Conservation (phyloP, 2,797 vertebrate genomes). For the Aphelocoma californica region DNA sequence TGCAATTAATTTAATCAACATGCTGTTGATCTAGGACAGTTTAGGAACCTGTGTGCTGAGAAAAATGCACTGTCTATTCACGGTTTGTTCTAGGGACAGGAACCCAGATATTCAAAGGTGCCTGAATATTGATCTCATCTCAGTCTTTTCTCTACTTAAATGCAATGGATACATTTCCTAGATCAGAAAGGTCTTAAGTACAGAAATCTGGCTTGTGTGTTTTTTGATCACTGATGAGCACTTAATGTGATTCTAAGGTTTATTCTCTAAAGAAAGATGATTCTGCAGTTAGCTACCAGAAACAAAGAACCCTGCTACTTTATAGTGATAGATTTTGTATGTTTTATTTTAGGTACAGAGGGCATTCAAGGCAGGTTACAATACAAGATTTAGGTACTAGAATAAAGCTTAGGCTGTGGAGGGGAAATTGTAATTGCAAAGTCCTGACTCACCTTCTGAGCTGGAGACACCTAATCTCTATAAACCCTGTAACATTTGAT, state of each 20-base stretch:
- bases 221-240: background rate
- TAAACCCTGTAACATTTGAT: slow-evolving; percentile 46
- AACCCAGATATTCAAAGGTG: background rate
- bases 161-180: background rate
- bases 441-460: slow-evolving; percentile 47
- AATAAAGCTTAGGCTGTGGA: background rate
- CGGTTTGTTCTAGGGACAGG: background rate
- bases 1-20: background rate
- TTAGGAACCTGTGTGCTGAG: background rate
- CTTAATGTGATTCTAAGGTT: background rate
- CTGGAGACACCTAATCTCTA: slow-evolving; percentile 55
- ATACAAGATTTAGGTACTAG: background rate
- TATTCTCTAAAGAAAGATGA: background rate
- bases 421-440: background rate
- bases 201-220: background rate
- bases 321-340: background rate
- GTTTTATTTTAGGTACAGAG: background rate
- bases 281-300: background rate
- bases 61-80: background rate
- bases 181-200: background rate
- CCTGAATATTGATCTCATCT: background rate
- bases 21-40: background rate
- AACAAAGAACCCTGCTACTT: background rate
- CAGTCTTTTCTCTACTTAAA: background rate
- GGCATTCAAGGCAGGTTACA: background rate